Evolutionary conservation across 2,888 invertebrate genomes (phyloP).

Genomic region (Agrochola macilenta): DNA sequence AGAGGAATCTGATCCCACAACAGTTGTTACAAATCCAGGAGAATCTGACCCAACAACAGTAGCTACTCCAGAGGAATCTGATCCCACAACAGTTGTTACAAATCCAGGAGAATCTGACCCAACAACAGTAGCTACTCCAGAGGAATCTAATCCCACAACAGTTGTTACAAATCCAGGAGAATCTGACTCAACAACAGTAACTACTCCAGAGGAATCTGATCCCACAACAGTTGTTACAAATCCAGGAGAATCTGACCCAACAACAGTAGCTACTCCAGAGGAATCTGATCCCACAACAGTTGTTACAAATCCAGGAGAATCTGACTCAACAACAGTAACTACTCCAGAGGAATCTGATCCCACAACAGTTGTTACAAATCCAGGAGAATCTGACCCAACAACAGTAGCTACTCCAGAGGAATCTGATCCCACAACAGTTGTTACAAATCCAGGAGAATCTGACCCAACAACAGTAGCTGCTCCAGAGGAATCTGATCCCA

Average conservation of each 20-base stretch:
- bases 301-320: neutral
- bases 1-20: neutral
- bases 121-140: neutral
- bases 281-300: neutral
- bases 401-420: neutral
- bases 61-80: neutral
- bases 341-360: neutral
- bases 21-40: neutral
- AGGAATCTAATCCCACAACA: neutral
- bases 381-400: neutral
- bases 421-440: neutral
- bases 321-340: accelerated
- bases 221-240: neutral
- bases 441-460: neutral
- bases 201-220: neutral
- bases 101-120: neutral
- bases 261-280: conserved; percentile 10
- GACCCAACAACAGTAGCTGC: neutral
- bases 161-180: neutral
- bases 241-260: neutral
- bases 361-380: neutral
- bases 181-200: neutral
- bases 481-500: neutral
- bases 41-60: neutral
- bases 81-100: neutral